These are phyloP conservation scores for Perca schrenkii DNA, from an alignment of 2,113 vertebrate genomes.

Conservation along the genomic window DNA sequence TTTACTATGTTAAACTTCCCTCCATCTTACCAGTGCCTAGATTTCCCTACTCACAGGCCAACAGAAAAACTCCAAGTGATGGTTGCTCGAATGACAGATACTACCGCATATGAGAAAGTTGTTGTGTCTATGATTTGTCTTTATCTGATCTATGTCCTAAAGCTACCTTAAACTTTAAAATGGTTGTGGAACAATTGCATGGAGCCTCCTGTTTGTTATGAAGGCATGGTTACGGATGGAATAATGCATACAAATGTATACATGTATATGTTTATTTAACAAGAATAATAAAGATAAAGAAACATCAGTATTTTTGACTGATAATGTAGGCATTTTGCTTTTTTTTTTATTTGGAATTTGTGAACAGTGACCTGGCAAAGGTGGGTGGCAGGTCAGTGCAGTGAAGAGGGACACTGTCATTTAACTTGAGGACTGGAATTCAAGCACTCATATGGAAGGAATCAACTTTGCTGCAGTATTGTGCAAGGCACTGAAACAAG, in stretches of 20 bases:
- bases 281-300: background rate
- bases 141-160: too few species aligned
- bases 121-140: background rate
- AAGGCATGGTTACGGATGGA: background rate
- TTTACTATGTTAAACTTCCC: too few species aligned
- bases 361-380: background rate
- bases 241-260: too few species aligned
- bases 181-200: too few species aligned
- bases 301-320: background rate
- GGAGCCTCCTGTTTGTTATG: background rate
- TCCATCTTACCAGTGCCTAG: too few species aligned
- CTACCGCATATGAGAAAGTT: too few species aligned
- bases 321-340: background rate
- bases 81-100: too few species aligned
- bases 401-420: background rate
- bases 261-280: too few species aligned
- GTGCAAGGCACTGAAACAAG: background rate
- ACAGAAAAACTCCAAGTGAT: too few species aligned
- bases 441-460: background rate
- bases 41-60: too few species aligned
- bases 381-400: slow-evolving; percentile 1
- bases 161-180: too few species aligned
- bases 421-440: background rate
- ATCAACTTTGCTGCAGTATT: background rate
- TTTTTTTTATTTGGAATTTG: background rate